A percentile compares a stretch with the other conserved stretches of the same genome.
These are phyloP conservation scores for Elephas maximus DNA, from an alignment of 2,113 vertebrate species.

Conservation along the genomic window DNA sequence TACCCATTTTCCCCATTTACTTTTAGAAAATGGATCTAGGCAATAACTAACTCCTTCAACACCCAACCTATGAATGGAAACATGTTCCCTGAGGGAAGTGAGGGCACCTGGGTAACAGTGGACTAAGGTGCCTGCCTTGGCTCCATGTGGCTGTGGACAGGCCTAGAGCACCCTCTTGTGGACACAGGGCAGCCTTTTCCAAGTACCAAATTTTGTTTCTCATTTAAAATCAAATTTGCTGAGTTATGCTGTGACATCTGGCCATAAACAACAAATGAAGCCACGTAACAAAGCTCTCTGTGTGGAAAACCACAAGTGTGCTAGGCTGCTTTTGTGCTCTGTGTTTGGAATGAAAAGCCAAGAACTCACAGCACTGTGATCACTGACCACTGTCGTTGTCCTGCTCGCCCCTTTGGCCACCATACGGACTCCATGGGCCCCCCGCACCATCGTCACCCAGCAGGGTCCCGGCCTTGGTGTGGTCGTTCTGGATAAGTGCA, in stretches of 20 bases:
- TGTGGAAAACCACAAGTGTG: not conserved
- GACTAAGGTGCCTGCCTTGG: too few species aligned
- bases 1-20: accelerated
- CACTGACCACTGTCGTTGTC: not conserved
- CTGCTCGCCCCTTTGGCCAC: too few species aligned
- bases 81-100: too few species aligned
- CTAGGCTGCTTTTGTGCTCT: too few species aligned
- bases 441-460: too few species aligned
- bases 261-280: not conserved
- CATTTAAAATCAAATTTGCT: not conserved
- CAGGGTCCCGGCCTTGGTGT: too few species aligned
- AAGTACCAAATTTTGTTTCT: not conserved
- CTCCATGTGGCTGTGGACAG: accelerated
- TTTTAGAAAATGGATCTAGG: not conserved
- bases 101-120: too few species aligned
- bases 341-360: too few species aligned
- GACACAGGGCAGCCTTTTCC: not conserved
- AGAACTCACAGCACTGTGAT: accelerated
- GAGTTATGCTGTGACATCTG: not conserved
- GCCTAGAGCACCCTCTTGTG: conserved; percentile 53
- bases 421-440: too few species aligned
- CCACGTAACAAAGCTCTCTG: not conserved
- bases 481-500: too few species aligned
- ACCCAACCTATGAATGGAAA: accelerated
- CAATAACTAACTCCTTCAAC: not conserved